These are phyloP conservation scores for Girardia tigrina DNA, from an alignment of 2,888 invertebrate genomes.

Conservation along the genomic window DNA sequence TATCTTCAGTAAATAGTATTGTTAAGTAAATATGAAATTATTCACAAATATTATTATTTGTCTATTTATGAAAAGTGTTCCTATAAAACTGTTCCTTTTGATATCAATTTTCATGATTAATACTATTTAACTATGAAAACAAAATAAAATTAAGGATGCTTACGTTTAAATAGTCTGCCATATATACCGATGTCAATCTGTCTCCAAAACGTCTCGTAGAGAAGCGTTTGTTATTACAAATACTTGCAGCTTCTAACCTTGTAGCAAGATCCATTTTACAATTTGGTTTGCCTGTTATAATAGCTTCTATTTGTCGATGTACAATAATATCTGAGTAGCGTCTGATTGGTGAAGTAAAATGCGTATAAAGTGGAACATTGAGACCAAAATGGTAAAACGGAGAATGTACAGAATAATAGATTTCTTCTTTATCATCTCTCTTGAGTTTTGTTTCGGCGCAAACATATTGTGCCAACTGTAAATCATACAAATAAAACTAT, in stretches of 20 bases:
- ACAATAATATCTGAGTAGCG: slow-evolving; percentile 75
- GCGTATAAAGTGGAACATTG: slow-evolving; percentile 76
- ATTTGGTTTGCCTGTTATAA: slow-evolving; percentile 40
- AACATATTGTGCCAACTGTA: slow-evolving; percentile 90
- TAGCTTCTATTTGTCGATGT: slow-evolving; percentile 63
- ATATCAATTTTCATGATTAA: too few species aligned
- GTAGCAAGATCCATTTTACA: not conserved
- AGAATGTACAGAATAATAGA: not conserved
- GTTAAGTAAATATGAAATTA: too few species aligned
- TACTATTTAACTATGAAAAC: too few species aligned
- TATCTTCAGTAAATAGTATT: too few species aligned
- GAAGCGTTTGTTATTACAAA: not conserved
- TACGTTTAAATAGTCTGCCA: not conserved
- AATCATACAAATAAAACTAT: slow-evolving; percentile 42
- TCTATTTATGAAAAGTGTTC: too few species aligned
- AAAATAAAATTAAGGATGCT: not conserved
- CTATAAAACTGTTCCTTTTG: too few species aligned
- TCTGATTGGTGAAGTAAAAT: slow-evolving; percentile 89
- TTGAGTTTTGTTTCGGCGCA: slow-evolving; percentile 49
- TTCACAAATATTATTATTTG: too few species aligned
- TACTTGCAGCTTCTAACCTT: not conserved
- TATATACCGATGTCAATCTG: not conserved
- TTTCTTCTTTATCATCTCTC: not conserved
- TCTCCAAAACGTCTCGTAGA: not conserved
- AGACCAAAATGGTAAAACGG: slow-evolving; percentile 65